phyloP scores from a whole-genome alignment of 2,113 vertebrate species.

The Phaethornis superciliosus region DNA sequence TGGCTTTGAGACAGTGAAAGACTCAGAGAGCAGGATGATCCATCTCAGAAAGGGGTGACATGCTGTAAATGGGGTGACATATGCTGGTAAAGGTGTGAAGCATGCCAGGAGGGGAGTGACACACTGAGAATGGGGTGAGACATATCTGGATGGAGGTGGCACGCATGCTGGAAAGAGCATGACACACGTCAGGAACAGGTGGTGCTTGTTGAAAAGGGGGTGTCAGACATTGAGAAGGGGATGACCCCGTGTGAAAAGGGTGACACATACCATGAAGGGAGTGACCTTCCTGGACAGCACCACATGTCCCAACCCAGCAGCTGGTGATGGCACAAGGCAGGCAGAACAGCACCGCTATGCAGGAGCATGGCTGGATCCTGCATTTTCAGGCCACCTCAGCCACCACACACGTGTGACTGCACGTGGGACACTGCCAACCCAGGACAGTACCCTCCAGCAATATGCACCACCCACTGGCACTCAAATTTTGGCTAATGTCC shows the following conservation, averaged over 20 bases:
- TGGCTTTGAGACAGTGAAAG: not conserved
- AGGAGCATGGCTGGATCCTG: not conserved
- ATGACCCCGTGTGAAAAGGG: not conserved
- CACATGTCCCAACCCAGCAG: not conserved
- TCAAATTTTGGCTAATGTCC: conserved; percentile 74
- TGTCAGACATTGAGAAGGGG: not conserved
- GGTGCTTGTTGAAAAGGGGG: not conserved
- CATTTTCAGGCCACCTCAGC: not conserved
- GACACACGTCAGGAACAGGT: not conserved
- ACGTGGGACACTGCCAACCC: accelerated
- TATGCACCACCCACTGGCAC: not conserved
- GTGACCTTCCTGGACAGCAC: not conserved
- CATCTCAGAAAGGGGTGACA: not conserved
- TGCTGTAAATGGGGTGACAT: not conserved
- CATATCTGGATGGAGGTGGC: not conserved
- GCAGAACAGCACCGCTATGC: not conserved
- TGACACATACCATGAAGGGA: not conserved
- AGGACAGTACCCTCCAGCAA: not conserved
- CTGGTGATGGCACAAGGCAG: not conserved
- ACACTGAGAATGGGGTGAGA: not conserved
- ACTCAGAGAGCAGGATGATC: not conserved
- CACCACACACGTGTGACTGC: accelerated
- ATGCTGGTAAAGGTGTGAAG: no score
- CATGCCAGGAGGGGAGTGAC: not conserved
- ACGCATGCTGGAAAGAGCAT: not conserved